Base-by-base conservation (phyloP, 2,888 invertebrate species). In the Melanotus villosus region DNA sequence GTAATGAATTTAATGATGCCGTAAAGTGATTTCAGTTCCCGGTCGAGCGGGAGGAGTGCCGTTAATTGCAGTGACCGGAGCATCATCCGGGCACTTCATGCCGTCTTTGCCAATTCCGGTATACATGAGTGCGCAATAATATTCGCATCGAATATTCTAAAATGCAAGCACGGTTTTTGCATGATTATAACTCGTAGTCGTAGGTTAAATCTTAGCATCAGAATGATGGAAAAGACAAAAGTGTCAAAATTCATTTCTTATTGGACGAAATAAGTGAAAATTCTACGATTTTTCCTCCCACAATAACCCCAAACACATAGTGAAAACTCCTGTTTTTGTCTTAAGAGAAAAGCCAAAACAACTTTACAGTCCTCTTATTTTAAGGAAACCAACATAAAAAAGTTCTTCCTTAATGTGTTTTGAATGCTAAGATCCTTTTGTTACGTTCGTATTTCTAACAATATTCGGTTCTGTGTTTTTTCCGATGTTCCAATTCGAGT, bases 41-140 rank as follows among this genome's bases (percentile, higher is more conserved):
- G 9, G 19, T 45, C 21, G 1, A 19, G n/a, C 10, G 16, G 54
- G 54, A 38, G 34, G 23, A 58, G 14, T 38, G 30, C 54, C 56
- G 45, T 32, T 45, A 59, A 52, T 45, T 59, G 43, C 45, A 43
- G 14, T 59, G 59, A 45, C 59, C 59, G 41, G 30, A 45, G 38
- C 16, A 38, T 38, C 57, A 57, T 56, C 32, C 34, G 56, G 18
- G 19, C 56, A 56, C 34, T 34, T 30, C 34, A 32, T 56, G 56
- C 43, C 50, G 16, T 30, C 26, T 50, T 50, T 50, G 50, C 50
- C 50, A 7, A 50, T 26, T 26, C 26, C 50, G 5, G 50, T 19
- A 43, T 43, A 43, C 43, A 26, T 50, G 50, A 23, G 50, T 50
- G 50, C 30, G 23, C 50, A 30, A 16, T 30, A 30, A 30, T 30